phyloP scores from a whole-genome alignment of 2,888 invertebrate genomes.

The Sarcophaga carnaria region DNA sequence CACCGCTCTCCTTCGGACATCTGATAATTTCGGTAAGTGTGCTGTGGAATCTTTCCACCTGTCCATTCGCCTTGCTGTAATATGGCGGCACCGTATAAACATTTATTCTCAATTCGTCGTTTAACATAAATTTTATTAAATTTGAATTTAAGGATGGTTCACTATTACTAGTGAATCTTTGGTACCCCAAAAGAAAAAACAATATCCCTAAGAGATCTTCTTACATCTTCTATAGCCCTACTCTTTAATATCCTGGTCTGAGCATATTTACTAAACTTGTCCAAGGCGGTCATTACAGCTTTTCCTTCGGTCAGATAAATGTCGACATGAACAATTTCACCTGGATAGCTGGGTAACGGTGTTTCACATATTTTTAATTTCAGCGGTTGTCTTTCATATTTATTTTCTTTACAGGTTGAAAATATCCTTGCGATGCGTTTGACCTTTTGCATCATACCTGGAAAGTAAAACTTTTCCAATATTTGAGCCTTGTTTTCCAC shows the following conservation, averaged over 20 bases:
- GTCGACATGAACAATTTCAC: constrained; percentile 55
- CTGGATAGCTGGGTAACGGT: constrained; percentile 61
- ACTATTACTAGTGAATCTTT: neutral
- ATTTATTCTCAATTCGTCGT: neutral
- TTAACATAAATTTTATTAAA: too few species aligned
- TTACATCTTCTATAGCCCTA: constrained; percentile 56
- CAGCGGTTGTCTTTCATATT: constrained; percentile 54
- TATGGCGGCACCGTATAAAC: neutral
- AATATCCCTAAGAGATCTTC: constrained; percentile 55
- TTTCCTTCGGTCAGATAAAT: constrained; percentile 35
- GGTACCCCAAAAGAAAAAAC: too few species aligned
- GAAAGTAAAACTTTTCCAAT: constrained; percentile 46
- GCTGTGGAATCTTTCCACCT: neutral
- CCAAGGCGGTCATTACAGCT: constrained; percentile 47
- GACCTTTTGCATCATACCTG: neutral
- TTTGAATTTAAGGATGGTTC: neutral
- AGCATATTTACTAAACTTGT: constrained; percentile 64
- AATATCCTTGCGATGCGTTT: constrained; percentile 41
- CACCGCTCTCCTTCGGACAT: neutral
- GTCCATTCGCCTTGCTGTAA: neutral
- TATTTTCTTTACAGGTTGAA: constrained; percentile 49
- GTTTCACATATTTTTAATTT: constrained; percentile 24
- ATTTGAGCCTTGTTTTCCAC: constrained; percentile 63
- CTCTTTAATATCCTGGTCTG: constrained; percentile 53
- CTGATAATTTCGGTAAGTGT: neutral